Conservation (phyloP, 1,140 invertebrate genomes). For the Diplogasteroides magnus region DNA sequence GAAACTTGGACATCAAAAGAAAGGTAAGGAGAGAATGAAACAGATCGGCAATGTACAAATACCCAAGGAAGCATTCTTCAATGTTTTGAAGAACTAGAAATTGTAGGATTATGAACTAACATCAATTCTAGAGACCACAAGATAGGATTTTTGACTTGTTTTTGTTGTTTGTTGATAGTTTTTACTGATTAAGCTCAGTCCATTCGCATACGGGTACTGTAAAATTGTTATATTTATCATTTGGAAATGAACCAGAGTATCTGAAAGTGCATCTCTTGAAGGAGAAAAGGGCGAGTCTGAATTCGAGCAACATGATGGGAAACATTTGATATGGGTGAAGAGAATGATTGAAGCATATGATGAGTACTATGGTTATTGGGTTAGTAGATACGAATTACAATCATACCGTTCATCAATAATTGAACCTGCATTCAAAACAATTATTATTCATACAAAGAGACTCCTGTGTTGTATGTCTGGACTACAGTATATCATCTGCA, state of each 20-base stretch:
- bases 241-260: not conserved
- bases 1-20: constrained; percentile 77
- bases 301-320: too few relatives aligned
- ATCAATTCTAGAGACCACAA: too few relatives aligned
- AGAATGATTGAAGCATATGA: not conserved
- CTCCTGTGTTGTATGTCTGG: too few relatives aligned
- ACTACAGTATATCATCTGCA: too few relatives aligned
- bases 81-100: constrained; percentile 68
- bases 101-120: not conserved
- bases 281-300: too few relatives aligned
- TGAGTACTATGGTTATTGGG: not conserved
- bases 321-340: not conserved
- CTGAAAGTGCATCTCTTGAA: not conserved
- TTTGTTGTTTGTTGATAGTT: too few relatives aligned
- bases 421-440: too few relatives aligned
- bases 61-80: constrained; percentile 86
- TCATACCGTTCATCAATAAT: too few relatives aligned
- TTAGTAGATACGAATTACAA: not conserved
- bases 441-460: too few relatives aligned
- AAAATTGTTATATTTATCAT: not conserved
- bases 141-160: too few relatives aligned
- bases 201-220: not conserved
- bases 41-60: constrained; percentile 82
- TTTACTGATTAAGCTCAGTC: not conserved
- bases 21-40: constrained; percentile 86